Evolutionary conservation across 2,888 invertebrate genomes (phyloP).

Genomic region (Apotomis capreana): DNA sequence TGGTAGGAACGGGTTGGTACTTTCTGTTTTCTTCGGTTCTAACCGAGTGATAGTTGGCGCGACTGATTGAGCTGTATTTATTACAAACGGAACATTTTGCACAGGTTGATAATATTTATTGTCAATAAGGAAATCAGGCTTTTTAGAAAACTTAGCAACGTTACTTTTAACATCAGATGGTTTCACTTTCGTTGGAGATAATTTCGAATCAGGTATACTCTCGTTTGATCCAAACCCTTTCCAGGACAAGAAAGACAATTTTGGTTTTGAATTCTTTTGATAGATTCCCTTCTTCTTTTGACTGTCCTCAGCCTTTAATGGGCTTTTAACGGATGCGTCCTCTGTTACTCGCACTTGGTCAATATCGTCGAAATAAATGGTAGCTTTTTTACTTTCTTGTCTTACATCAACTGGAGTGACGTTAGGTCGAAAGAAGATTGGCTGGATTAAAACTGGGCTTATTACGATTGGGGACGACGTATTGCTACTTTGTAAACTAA

Average conservation of each 20-base stretch:
- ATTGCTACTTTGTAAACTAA: constrained; percentile 43
- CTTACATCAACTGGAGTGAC: constrained; percentile 40
- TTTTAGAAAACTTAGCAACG: constrained; percentile 64
- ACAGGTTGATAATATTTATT: constrained; percentile 76
- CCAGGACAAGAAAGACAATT: constrained; percentile 63
- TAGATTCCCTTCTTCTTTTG: constrained; percentile 60
- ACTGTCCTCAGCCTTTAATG: constrained; percentile 46
- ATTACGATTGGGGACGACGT: constrained; percentile 65
- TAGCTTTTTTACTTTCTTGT: constrained; percentile 56
- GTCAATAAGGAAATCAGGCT: constrained; percentile 69
- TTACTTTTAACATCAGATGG: constrained; percentile 51
- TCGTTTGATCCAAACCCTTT: constrained; percentile 60
- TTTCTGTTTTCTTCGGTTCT: constrained; percentile 48
- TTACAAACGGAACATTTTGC: constrained; percentile 69
- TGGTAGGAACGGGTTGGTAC: constrained; percentile 53
- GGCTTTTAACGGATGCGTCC: constrained; percentile 42
- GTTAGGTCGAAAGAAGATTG: constrained; percentile 63
- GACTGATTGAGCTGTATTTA: constrained; percentile 61
- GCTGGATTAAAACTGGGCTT: constrained; percentile 73
- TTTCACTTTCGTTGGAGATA: constrained; percentile 51
- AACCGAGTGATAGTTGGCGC: constrained; percentile 47
- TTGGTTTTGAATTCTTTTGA: constrained; percentile 66
- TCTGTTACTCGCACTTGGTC: constrained; percentile 62
- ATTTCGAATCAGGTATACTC: constrained; percentile 53
- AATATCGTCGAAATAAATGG: constrained; percentile 73